phyloP scores from a whole-genome alignment of 2,797 vertebrate species.

The Ibycter americanus region DNA sequence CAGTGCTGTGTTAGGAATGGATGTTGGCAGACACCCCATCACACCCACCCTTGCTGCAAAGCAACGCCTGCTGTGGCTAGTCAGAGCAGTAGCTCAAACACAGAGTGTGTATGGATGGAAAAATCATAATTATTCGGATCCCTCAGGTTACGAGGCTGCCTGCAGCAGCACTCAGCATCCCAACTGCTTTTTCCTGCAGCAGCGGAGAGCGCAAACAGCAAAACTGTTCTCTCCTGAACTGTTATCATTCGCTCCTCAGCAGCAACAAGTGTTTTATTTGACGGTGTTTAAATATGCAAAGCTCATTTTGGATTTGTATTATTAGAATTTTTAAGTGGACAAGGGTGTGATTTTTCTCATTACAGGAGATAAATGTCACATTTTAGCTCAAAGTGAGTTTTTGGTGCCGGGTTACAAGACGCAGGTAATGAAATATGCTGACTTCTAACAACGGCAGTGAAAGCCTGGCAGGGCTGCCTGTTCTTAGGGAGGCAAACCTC shows the following conservation, averaged over 20 bases:
- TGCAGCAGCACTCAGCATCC: neutral
- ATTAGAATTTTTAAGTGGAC: neutral
- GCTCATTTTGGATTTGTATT: neutral
- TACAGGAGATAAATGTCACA: neutral
- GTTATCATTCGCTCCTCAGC: rapidly evolving
- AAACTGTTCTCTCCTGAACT: neutral
- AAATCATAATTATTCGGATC: neutral
- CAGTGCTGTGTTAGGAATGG: neutral
- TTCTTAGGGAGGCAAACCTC: neutral
- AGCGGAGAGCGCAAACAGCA: rapidly evolving
- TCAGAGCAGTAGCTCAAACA: neutral
- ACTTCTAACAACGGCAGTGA: neutral
- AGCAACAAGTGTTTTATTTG: neutral
- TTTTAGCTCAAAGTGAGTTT: neutral
- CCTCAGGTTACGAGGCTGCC: neutral
- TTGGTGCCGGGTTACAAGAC: neutral
- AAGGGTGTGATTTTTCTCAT: neutral
- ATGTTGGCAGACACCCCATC: neutral
- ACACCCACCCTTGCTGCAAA: neutral
- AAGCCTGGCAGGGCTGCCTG: neutral
- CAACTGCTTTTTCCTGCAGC: neutral
- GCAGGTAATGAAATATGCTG: neutral
- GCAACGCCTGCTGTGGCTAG: neutral
- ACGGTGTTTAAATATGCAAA: neutral
- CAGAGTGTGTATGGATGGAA: rapidly evolving